phyloP scores from a whole-genome alignment of 1,140 invertebrate species.

The Zaprionus vittiger region DNA sequence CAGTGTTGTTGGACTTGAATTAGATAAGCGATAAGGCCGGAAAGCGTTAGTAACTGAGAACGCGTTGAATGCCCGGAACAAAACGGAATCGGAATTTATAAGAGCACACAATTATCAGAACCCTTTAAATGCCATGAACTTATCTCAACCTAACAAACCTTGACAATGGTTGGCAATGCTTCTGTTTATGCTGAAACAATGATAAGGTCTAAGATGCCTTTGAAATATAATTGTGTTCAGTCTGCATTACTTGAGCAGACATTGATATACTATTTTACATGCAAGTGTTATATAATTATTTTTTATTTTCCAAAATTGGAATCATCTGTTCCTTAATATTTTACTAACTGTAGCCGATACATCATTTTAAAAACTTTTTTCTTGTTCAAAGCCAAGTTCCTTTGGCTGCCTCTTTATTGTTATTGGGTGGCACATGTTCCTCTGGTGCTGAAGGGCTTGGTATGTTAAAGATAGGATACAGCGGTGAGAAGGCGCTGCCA shows the following conservation, averaged over 20 bases:
- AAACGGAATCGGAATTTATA: conserved; percentile 52
- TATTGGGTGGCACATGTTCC: conserved; percentile 26
- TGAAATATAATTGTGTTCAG: neutral
- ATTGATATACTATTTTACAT: neutral
- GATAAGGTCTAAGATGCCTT: conserved; percentile 37
- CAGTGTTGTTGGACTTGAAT: conserved; percentile 28
- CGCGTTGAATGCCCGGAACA: conserved; percentile 13
- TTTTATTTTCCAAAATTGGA: neutral
- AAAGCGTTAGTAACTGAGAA: conserved; percentile 21
- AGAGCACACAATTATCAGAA: conserved; percentile 17
- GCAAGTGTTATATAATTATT: neutral
- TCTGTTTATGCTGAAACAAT: conserved; percentile 20
- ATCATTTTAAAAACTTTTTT: neutral
- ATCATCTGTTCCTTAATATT: neutral
- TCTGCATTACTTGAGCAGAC: neutral
- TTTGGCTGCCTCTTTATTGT: conserved; percentile 45
- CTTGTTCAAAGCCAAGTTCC: conserved; percentile 63
- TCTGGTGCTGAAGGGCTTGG: conserved; percentile 55
- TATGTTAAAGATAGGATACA: conserved; percentile 76
- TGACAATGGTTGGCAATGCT: conserved; percentile 42
- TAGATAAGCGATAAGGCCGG: conserved; percentile 69
- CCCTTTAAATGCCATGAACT: neutral
- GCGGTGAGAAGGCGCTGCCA: conserved; percentile 57
- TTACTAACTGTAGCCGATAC: neutral
- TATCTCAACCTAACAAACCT: conserved; percentile 38